Percentiles rank a stretch among this genome's conserved stretches.
These are phyloP conservation scores for Alexandromys oeconomus DNA, from an alignment of 2,797 vertebrate species.

Conservation along the genomic window DNA sequence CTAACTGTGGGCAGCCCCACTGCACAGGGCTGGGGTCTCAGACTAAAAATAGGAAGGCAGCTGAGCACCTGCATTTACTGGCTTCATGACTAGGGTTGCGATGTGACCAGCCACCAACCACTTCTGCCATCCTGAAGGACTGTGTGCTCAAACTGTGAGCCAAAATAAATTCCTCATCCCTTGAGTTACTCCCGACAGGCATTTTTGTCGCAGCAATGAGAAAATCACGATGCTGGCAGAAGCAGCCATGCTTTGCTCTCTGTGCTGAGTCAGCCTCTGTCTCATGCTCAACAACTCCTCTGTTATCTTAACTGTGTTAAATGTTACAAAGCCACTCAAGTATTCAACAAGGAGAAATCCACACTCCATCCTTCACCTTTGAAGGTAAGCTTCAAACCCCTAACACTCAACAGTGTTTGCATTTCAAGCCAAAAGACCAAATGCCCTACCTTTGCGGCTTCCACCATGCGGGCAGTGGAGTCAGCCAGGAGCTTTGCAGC, in stretches of 20 bases:
- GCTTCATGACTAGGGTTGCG: not conserved
- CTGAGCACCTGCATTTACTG: not conserved
- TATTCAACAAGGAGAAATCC: not conserved
- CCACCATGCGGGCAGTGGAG: slow-evolving; percentile 99
- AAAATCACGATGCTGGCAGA: not conserved
- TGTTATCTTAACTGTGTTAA: not conserved
- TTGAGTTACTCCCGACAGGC: not conserved
- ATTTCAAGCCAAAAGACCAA: not conserved
- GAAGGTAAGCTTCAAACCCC: not conserved
- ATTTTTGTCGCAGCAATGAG: not conserved
- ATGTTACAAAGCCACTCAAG: not conserved
- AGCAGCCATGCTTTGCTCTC: not conserved
- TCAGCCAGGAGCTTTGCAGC: slow-evolving; percentile 98
- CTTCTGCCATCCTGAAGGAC: not conserved
- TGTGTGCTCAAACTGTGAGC: not conserved
- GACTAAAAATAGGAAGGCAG: not conserved
- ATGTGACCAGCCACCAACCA: not conserved
- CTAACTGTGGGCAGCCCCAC: not conserved
- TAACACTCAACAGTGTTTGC: not conserved
- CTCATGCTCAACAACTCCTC: not conserved
- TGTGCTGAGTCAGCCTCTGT: not conserved
- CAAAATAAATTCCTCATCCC: not conserved
- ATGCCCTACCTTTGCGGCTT: slow-evolving; percentile 96
- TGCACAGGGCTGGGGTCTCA: not conserved
- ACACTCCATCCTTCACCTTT: not conserved